phyloP scores from a whole-genome alignment of 2,797 vertebrate species.

The Rhincodon typus region DNA sequence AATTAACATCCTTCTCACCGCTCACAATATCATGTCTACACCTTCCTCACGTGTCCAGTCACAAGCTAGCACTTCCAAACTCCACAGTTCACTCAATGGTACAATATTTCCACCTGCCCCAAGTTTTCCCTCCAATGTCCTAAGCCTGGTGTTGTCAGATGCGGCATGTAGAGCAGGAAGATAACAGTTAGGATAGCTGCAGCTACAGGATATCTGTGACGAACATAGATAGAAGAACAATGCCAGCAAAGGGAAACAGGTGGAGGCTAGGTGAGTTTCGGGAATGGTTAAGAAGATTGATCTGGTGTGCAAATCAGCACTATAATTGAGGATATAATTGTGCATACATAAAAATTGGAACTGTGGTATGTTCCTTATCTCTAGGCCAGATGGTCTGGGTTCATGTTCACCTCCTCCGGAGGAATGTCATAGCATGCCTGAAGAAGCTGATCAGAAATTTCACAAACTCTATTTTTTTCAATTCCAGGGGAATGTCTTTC shows the following conservation, averaged over 20 bases:
- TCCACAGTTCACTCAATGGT: background rate
- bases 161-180: background rate
- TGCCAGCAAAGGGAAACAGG: background rate
- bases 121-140: background rate
- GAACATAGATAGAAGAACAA: background rate
- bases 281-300: background rate
- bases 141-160: background rate
- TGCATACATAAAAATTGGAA: background rate
- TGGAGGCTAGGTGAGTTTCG: background rate
- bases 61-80: background rate
- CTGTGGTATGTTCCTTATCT: too few species aligned
- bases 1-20: background rate
- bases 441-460: too few species aligned
- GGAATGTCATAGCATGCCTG: too few species aligned
- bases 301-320: background rate
- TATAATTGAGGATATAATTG: background rate
- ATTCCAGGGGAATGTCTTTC: background rate
- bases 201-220: background rate
- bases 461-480: too few species aligned
- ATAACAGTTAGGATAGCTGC: background rate
- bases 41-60: background rate
- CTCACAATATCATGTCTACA: background rate
- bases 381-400: too few species aligned
- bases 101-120: background rate
- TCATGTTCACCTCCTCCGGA: too few species aligned